A percentile compares a stretch with the other conserved stretches of the same genome.
These are phyloP conservation scores for Eurypyga helias DNA, from an alignment of 2,113 vertebrate species.

Conservation along the genomic window DNA sequence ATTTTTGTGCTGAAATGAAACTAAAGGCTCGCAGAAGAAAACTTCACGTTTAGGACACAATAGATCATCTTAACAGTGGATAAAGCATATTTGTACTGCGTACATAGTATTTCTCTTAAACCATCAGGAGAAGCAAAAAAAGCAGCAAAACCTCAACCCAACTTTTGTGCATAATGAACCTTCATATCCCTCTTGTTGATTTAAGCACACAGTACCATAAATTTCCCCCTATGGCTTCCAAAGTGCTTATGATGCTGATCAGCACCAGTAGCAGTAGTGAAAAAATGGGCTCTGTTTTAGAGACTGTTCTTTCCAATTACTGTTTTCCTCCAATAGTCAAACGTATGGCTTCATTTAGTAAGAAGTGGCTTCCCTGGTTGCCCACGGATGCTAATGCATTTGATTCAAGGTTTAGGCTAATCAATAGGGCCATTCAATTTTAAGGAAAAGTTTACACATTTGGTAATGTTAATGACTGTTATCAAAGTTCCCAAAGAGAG, in stretches of 20 bases:
- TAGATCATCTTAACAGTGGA: not conserved
- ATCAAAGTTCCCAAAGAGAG: not conserved
- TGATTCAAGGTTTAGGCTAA: not conserved
- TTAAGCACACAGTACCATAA: not conserved
- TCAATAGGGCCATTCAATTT: not conserved
- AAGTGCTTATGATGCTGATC: not conserved
- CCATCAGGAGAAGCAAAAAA: not conserved
- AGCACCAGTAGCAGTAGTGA: not conserved
- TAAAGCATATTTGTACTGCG: not conserved
- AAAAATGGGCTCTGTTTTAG: not conserved
- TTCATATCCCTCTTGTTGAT: not conserved
- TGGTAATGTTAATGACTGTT: not conserved
- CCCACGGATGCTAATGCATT: not conserved
- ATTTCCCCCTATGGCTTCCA: not conserved
- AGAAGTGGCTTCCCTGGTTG: not conserved
- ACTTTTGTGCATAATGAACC: not conserved
- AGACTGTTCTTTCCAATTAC: not conserved
- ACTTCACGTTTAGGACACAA: not conserved
- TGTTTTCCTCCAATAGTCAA: not conserved
- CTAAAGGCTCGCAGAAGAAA: not conserved
- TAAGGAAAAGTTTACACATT: not conserved
- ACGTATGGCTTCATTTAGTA: not conserved
- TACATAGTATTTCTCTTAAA: not conserved
- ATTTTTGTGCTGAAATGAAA: conserved; percentile 30
- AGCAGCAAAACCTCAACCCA: not conserved